phyloP scores from a whole-genome alignment of 2,797 vertebrate species.

The Perodicticus potto region DNA sequence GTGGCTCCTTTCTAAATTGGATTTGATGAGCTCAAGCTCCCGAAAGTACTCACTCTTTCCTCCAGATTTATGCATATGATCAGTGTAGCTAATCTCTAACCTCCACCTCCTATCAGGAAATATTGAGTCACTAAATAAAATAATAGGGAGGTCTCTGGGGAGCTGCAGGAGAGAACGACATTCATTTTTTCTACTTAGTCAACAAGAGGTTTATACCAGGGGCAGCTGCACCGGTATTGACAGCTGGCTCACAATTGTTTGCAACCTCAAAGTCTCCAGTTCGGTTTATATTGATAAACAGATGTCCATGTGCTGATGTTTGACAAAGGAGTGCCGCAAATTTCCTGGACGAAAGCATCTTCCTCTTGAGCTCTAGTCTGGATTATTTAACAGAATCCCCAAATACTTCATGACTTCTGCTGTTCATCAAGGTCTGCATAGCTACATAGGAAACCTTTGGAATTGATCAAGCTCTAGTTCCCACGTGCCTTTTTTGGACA shows the following conservation, averaged over 20 bases:
- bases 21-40: neutral
- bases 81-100: neutral
- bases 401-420: neutral
- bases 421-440: neutral
- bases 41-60: neutral
- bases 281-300: neutral
- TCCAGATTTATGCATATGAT: neutral
- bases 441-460: conserved; percentile 38
- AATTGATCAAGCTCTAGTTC: conserved; percentile 32
- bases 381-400: neutral
- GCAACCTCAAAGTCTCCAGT: neutral
- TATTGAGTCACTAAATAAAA: conserved; percentile 8
- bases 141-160: neutral
- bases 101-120: neutral
- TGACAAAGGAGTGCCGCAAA: conserved; percentile 57
- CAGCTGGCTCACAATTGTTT: conserved; percentile 43
- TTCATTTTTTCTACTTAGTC: neutral
- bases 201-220: neutral
- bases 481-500: conserved; percentile 67
- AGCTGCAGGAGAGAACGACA: neutral
- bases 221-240: neutral
- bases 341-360: conserved; percentile 61
- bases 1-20: neutral
- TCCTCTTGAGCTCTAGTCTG: neutral
- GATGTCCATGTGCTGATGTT: conserved; percentile 14